Evolutionary conservation across 1,140 invertebrate species (phyloP).

Genomic region (Anoplolepis gracilipes): DNA sequence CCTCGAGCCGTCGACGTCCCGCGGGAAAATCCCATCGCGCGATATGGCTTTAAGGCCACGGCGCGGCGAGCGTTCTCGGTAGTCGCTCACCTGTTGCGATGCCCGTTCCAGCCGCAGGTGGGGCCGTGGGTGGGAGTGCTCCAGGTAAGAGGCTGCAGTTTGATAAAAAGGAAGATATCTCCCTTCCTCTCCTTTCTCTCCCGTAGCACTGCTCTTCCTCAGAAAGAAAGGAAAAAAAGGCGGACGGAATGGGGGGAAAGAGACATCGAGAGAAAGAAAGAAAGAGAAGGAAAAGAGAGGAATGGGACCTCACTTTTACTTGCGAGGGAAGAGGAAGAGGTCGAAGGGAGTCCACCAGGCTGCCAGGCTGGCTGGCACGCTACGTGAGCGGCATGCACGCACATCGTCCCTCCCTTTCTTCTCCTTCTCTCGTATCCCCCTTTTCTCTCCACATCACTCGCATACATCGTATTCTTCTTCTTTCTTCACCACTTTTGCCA

Average conservation of each 20-base stretch:
- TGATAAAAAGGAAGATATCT: slow-evolving; percentile 83
- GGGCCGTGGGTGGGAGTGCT: slow-evolving; percentile 83
- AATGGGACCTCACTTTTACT: slow-evolving; percentile 63
- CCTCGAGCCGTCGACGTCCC: slow-evolving; percentile 15
- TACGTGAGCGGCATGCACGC: slow-evolving; percentile 84
- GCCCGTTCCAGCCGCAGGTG: slow-evolving; percentile 77
- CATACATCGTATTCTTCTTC: slow-evolving; percentile 61
- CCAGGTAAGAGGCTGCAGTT: slow-evolving; percentile 79
- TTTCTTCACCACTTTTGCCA: slow-evolving; percentile 64
- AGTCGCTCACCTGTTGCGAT: slow-evolving; percentile 78
- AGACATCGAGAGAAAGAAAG: slow-evolving; percentile 56
- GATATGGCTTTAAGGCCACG: slow-evolving; percentile 68
- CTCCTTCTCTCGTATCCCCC: slow-evolving; percentile 24
- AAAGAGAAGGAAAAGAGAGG: slow-evolving; percentile 13
- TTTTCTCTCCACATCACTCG: not conserved
- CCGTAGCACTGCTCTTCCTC: slow-evolving; percentile 29
- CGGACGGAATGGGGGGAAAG: not conserved
- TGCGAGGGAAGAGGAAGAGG: slow-evolving; percentile 56
- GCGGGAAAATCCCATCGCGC: slow-evolving; percentile 62
- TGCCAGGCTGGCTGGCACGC: slow-evolving; percentile 79
- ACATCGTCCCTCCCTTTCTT: slow-evolving; percentile 75
- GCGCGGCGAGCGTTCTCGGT: slow-evolving; percentile 63
- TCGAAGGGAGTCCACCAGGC: slow-evolving; percentile 63
- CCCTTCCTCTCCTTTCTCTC: slow-evolving; percentile 55
- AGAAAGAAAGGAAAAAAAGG: slow-evolving; percentile 47